phyloP scores from a whole-genome alignment of 2,113 vertebrate genomes.

The Nesoenas mayeri region DNA sequence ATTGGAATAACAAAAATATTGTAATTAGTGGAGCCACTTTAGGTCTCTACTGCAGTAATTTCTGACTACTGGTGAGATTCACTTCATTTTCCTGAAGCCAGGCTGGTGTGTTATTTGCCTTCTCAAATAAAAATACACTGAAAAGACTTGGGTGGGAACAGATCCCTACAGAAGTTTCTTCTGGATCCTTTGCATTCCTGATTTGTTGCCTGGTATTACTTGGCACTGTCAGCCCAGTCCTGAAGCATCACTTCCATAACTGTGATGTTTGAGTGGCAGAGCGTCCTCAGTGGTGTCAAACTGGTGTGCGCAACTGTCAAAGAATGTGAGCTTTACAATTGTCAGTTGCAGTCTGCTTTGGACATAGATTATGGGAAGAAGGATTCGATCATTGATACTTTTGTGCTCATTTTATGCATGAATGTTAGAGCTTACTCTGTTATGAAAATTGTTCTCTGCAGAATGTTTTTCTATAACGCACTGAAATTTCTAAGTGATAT shows the following conservation, averaged over 20 bases:
- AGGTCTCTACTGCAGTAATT: neutral
- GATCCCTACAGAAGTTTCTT: neutral
- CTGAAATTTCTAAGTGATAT: neutral
- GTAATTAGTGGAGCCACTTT: neutral
- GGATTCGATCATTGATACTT: neutral
- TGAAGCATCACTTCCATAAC: neutral
- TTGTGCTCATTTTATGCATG: neutral
- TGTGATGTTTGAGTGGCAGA: neutral
- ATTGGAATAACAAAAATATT: neutral
- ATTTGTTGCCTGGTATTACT: neutral
- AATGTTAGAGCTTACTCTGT: neutral
- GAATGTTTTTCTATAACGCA: neutral
- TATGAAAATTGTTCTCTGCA: neutral
- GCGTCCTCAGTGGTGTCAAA: neutral
- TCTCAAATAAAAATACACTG: neutral
- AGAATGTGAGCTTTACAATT: neutral
- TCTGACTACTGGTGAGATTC: neutral
- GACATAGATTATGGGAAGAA: neutral
- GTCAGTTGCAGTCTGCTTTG: neutral
- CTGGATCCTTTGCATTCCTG: neutral
- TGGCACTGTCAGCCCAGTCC: neutral
- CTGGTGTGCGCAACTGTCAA: neutral
- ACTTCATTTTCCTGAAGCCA: neutral
- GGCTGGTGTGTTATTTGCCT: neutral
- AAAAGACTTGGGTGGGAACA: neutral